phyloP scores from a whole-genome alignment of 2,113 vertebrate species.

The Atractosteus spatula region DNA sequence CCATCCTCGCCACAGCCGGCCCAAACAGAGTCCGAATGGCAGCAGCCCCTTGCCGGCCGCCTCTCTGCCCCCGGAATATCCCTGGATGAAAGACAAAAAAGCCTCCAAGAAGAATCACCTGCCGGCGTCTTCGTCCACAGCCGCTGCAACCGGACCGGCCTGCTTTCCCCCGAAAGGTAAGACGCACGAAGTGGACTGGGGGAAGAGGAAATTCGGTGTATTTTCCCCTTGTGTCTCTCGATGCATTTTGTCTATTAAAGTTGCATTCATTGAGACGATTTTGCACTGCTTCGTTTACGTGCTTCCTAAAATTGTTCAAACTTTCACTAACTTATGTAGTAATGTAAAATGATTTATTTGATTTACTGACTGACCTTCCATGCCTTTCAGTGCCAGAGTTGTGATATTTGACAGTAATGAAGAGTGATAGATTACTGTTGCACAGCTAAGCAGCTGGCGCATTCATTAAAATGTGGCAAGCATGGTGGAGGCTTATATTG shows the following conservation, averaged over 20 bases:
- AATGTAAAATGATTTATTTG: slow-evolving; percentile 87
- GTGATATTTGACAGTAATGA: slow-evolving; percentile 97
- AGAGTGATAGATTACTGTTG: slow-evolving; percentile 94
- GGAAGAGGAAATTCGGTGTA: neutral
- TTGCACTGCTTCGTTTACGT: neutral
- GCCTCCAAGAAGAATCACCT: slow-evolving; percentile 79
- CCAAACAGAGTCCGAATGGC: slow-evolving; percentile 79
- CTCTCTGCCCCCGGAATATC: slow-evolving; percentile 84
- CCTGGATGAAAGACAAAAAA: slow-evolving; percentile 99
- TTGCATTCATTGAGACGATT: neutral
- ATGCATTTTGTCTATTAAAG: neutral
- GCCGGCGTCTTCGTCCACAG: slow-evolving; percentile 62
- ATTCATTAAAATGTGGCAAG: slow-evolving; percentile 91
- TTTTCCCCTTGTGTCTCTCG: neutral
- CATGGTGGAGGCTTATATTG: slow-evolving; percentile 79
- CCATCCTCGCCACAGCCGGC: slow-evolving; percentile 88
- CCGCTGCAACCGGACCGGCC: slow-evolving; percentile 72
- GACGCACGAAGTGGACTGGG: slow-evolving; percentile 53
- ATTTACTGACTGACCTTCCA: slow-evolving; percentile 79
- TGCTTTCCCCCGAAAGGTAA: slow-evolving; percentile 95
- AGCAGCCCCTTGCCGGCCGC: slow-evolving; percentile 75
- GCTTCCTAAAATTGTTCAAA: slow-evolving; percentile 42
- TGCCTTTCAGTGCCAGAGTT: slow-evolving; percentile 83
- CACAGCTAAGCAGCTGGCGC: slow-evolving; percentile 90
- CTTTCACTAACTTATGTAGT: slow-evolving; percentile 69